Evolutionary conservation across 2,888 invertebrate genomes (phyloP), one percentile per base, ranked within the genome.

Genomic region (Melolontha melolontha): DNA sequence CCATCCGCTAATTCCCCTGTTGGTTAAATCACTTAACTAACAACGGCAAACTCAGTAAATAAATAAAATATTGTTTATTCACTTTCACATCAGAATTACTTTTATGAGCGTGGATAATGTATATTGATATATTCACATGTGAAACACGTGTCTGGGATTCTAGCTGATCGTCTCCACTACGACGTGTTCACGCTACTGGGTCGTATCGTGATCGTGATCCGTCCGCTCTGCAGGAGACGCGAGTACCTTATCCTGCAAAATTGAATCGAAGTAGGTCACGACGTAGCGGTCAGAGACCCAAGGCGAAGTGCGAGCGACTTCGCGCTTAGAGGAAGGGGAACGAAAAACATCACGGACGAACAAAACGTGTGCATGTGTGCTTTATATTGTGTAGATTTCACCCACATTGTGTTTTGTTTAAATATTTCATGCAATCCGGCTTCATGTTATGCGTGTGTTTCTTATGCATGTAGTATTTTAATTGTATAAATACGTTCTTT

Each of bases 241-340:
- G 57, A 66, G 44, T 47, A 66, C 66, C 66, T 66, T 66, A 66
- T 66, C 66, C 66, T 66, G 66, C 66, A 59, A 57, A 72, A 69
- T 72, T 72, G 64, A 67, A 69, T 67, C 70, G 67, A 65, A 66
- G 49, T 66, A 57, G 66, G 66, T 66, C 70, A 68, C 72, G 59
- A 59, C 68, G 73, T 59, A 52, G 69, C 69, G 72, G 72, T 72
- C 72, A 71, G 66, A 72, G 72, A 72, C 72, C 72, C 66, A 50
- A 55, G 72, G 73, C 69, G 71, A 73, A 69, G 57, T 57, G 64
- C 69, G 70, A 67, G 42, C 69, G 52, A 64, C 65, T 66, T 57
- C 63, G 65, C 14, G 39, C 22, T 51, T 14, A 51, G 34, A 64
- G 64, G 69, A 71, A 70, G 70, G 70, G 68, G 69, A 59, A 69